Conservation (phyloP, 1,140 invertebrate genomes). For the Proales similis region DNA sequence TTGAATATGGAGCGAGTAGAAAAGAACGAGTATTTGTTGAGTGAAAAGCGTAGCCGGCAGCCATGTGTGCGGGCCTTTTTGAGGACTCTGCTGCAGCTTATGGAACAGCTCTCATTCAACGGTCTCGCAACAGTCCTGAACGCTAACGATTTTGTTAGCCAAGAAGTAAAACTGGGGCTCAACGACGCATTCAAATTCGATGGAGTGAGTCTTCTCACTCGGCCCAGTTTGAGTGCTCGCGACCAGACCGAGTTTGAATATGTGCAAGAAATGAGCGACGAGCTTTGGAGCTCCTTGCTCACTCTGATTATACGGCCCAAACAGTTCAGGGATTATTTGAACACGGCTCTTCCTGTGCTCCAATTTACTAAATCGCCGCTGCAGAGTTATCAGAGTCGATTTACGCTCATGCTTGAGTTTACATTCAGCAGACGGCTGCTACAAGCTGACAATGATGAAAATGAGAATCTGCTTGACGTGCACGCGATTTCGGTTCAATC, state of each 20-base stretch:
- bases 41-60: too few relatives aligned
- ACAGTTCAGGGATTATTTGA: conserved; percentile 34
- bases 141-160: too few relatives aligned
- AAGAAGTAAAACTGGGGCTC: too few relatives aligned
- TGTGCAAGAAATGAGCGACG: conserved; percentile 4
- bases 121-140: too few relatives aligned
- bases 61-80: too few relatives aligned
- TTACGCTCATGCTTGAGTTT: conserved; percentile 15
- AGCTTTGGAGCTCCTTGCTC: conserved; percentile 10
- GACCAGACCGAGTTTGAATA: conserved; percentile 14
- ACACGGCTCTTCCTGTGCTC: conserved; percentile 1
- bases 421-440: conserved; percentile 13
- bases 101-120: too few relatives aligned
- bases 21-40: too few relatives aligned
- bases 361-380: neutral
- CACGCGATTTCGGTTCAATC: conserved; percentile 6
- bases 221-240: neutral
- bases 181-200: too few relatives aligned
- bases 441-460: neutral
- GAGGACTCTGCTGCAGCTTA: too few relatives aligned
- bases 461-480: conserved; percentile 9
- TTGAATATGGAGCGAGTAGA: too few relatives aligned
- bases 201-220: conserved; percentile 16
- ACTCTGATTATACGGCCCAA: conserved; percentile 9
- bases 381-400: neutral